phyloP scores from a whole-genome alignment of 2,113 vertebrate genomes.

The Tauraco erythrolophus region DNA sequence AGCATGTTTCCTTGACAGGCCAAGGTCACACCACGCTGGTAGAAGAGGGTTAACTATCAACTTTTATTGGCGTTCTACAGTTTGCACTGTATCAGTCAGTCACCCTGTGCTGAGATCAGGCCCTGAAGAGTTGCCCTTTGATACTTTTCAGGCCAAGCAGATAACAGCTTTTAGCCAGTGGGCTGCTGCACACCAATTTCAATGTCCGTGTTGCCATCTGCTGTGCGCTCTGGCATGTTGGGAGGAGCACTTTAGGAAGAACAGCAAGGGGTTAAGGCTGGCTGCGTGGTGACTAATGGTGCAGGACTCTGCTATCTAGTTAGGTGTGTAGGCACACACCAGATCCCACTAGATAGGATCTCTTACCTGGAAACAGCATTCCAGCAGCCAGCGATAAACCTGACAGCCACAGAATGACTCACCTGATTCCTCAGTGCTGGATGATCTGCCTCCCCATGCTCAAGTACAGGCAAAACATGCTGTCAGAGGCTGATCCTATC shows the following conservation, averaged over 20 bases:
- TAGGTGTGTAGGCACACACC: conserved; percentile 60
- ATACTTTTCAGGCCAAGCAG: background rate
- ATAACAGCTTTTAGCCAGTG: background rate
- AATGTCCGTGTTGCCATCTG: background rate
- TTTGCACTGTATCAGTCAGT: background rate
- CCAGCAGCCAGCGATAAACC: background rate
- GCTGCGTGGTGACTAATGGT: conserved; percentile 12
- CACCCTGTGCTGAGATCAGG: background rate
- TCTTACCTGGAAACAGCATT: conserved; percentile 57
- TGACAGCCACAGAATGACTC: conserved; percentile 32
- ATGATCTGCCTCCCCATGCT: background rate
- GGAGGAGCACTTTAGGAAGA: background rate
- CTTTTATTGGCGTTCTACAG: background rate
- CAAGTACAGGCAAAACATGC: background rate
- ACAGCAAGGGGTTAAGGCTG: conserved; percentile 32
- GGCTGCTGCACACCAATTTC: accelerated
- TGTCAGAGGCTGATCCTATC: background rate
- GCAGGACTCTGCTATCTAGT: conserved; percentile 42
- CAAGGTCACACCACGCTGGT: background rate
- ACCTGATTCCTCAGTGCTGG: background rate
- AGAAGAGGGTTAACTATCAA: conserved; percentile 42
- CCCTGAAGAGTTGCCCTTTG: background rate
- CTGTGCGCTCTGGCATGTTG: background rate
- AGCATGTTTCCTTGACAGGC: background rate
- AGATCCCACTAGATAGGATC: conserved; percentile 41